Percentiles rank a stretch among this genome's conserved stretches.
Evolutionary conservation across 2,888 invertebrate genomes (phyloP).

Genomic region (Druceiella hillmani): DNA sequence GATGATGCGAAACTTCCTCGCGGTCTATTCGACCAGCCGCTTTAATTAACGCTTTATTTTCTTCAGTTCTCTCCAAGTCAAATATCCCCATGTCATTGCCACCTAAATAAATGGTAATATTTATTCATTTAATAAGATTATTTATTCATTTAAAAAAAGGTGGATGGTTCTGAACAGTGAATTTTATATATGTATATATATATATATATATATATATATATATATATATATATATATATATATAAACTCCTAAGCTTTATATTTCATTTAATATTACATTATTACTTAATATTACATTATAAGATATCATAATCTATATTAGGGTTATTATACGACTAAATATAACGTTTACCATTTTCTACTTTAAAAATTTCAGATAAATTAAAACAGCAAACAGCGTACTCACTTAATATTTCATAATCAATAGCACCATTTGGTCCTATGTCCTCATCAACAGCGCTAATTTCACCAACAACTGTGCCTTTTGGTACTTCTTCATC

Average conservation of each 20-base stretch:
- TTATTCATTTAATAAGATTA: no score
- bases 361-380: no score
- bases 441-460: constrained; percentile 70
- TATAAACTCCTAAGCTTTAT: no score
- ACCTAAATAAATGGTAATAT: constrained; percentile 46
- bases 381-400: no score
- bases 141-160: no score
- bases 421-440: constrained; percentile 70
- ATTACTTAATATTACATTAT: constrained; percentile 4
- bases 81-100: constrained; percentile 67
- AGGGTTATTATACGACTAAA: no score
- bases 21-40: constrained; percentile 61
- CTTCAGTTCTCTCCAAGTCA: constrained; percentile 54
- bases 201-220: no score
- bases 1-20: constrained; percentile 51
- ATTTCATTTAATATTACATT: constrained; percentile 4
- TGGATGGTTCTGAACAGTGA: no score
- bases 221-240: no score
- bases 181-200: no score
- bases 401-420: constrained; percentile 61
- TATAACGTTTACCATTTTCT: no score
- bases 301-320: constrained; percentile 1
- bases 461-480: constrained; percentile 60
- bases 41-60: constrained; percentile 59
- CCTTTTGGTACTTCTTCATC: constrained; percentile 64